Conservation (phyloP, 1,140 invertebrate genomes). For the Pemphigus obesinymphae region DNA sequence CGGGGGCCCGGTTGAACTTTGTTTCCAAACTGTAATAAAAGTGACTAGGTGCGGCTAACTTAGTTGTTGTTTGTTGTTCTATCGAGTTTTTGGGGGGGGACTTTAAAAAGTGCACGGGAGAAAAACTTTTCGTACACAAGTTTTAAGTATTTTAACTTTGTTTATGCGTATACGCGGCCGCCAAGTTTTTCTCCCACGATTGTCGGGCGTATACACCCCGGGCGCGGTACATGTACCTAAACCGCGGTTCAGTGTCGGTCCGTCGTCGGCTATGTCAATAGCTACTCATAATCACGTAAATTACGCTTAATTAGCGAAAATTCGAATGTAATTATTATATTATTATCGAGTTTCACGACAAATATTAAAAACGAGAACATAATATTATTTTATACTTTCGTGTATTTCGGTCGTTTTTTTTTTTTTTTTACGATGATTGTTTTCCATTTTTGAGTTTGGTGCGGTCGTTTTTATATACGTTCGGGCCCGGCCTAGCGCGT, state of each 20-base stretch:
- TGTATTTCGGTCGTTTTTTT: background rate
- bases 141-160: conserved; percentile 25
- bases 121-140: conserved; percentile 13
- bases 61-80: conserved; percentile 40
- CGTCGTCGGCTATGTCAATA: background rate
- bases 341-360: too few species aligned
- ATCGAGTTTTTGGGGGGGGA: conserved; percentile 39
- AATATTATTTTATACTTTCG: too few species aligned
- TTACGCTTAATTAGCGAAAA: too few species aligned
- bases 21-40: conserved; percentile 41
- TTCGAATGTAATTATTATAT: too few species aligned
- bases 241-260: conserved; percentile 27
- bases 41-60: conserved; percentile 36
- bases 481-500: background rate
- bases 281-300: background rate
- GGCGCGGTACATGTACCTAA: too few species aligned
- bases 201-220: background rate
- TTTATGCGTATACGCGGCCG: background rate
- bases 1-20: conserved; percentile 19
- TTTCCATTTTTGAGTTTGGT: background rate
- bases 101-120: conserved; percentile 32
- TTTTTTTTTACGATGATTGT: background rate
- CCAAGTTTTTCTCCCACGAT: conserved; percentile 8
- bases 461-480: too few species aligned
- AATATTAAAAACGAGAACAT: too few species aligned